Percentiles rank a stretch among this genome's conserved stretches.
These are phyloP conservation scores for Mesoclemmys tuberculata DNA, from an alignment of 2,113 vertebrate genomes.

Conservation along the genomic window DNA sequence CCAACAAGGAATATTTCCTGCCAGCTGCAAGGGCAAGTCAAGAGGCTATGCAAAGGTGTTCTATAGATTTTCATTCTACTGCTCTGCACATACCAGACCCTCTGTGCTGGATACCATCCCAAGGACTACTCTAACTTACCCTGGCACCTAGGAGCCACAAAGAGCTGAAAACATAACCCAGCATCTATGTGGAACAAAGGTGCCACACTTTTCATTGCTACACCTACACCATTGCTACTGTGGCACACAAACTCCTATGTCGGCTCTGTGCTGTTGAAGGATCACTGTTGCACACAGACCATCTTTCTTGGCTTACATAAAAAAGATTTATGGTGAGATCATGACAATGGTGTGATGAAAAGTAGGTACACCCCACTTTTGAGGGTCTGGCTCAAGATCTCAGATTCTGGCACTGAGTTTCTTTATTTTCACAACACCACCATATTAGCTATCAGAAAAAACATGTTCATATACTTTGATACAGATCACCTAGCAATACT, in stretches of 20 bases:
- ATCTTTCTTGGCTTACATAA: not conserved
- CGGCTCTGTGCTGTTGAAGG: not conserved
- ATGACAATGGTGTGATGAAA: not conserved
- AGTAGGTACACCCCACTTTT: not conserved
- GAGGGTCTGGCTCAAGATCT: not conserved
- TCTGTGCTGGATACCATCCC: not conserved
- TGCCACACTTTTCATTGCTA: not conserved
- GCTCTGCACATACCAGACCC: not conserved
- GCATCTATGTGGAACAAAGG: not conserved
- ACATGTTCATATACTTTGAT: not conserved
- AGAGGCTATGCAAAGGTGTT: not conserved
- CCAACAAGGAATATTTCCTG: not conserved
- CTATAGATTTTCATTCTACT: not conserved
- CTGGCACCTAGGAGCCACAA: rapidly evolving
- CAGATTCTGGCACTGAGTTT: not conserved
- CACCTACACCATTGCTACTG: not conserved
- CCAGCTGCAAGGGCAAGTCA: not conserved
- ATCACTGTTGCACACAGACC: not conserved
- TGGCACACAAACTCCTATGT: not conserved
- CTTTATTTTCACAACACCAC: not conserved
- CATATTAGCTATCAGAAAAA: not conserved
- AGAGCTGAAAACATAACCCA: not conserved
- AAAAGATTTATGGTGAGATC: not conserved
- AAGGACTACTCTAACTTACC: not conserved
- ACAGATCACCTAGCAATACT: not conserved